Conservation (phyloP, 2,113 vertebrate genomes). For the Alosa alosa region DNA sequence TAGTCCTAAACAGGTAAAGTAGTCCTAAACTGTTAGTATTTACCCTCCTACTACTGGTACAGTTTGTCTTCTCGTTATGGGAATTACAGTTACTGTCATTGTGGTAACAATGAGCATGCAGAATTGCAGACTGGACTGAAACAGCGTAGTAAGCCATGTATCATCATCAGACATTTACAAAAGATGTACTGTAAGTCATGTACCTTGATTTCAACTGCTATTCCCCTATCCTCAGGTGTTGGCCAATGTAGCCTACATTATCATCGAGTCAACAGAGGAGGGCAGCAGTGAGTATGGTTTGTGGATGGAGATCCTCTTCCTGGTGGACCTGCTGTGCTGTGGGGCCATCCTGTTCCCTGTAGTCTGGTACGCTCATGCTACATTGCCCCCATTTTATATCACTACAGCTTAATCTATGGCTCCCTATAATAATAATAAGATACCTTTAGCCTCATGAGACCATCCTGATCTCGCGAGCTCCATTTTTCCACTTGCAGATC, state of each 20-base stretch:
- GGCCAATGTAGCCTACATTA: constrained; percentile 84
- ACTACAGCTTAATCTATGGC: background rate
- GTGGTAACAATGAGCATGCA: background rate
- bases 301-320: constrained; percentile 85
- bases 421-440: background rate
- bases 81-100: background rate
- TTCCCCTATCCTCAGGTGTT: constrained; percentile 68
- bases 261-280: constrained; percentile 85
- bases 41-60: background rate
- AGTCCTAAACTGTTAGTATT: background rate
- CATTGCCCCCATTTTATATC: background rate
- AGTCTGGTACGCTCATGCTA: constrained; percentile 72
- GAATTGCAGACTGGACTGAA: background rate
- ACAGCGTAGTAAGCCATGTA: background rate
- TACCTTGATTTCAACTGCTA: background rate
- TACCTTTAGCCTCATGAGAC: too few species aligned
- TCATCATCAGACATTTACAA: background rate
- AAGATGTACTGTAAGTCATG: background rate
- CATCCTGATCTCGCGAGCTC: too few species aligned
- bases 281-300: constrained; percentile 80
- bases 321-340: constrained; percentile 84
- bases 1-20: constrained; percentile 68
- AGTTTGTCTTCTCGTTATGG: background rate
- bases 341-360: constrained; percentile 87
- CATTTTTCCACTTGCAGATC: too few species aligned